A percentile compares a stretch with the other conserved stretches of the same genome.
Conservation (phyloP, 2,888 invertebrate genomes). For the Bembecia ichneumoniformis region DNA sequence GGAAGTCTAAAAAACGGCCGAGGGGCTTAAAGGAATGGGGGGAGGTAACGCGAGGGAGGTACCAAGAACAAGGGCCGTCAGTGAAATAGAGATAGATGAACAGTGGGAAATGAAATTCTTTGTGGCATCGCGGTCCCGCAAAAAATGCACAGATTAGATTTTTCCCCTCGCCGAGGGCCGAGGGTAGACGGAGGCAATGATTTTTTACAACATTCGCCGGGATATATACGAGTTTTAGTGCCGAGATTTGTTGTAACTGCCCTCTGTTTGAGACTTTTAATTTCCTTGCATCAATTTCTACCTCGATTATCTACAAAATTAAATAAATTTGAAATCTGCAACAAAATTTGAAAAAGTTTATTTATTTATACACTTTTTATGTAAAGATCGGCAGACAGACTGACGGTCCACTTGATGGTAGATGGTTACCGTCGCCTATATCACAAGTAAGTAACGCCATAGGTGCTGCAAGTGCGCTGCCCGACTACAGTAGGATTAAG, state of each 20-base stretch:
- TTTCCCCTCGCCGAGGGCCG: slow-evolving; percentile 65
- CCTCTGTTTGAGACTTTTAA: slow-evolving; percentile 67
- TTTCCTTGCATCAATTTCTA: slow-evolving; percentile 40
- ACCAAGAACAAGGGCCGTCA: slow-evolving; percentile 71
- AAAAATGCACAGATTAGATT: slow-evolving; percentile 75
- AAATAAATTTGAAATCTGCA: slow-evolving; percentile 22
- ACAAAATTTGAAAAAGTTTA: slow-evolving; percentile 1
- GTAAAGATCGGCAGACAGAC: too few species aligned
- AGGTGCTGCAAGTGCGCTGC: too few species aligned
- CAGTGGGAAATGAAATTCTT: slow-evolving; percentile 75
- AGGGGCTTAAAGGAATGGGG: slow-evolving; percentile 25
- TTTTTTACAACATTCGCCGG: slow-evolving; percentile 68
- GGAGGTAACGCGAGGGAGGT: slow-evolving; percentile 35
- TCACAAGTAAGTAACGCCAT: too few species aligned
- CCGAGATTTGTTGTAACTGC: slow-evolving; percentile 67
- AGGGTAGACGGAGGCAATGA: slow-evolving; percentile 69
- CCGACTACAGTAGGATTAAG: too few species aligned
- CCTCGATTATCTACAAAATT: too few species aligned
- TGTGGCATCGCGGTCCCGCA: slow-evolving; percentile 74
- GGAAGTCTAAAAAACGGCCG: slow-evolving; percentile 68
- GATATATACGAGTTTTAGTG: slow-evolving; percentile 70
- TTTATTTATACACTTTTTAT: too few species aligned
- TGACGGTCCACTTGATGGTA: too few species aligned
- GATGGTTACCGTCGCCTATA: too few species aligned
- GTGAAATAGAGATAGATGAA: slow-evolving; percentile 74